A percentile compares a stretch with the other conserved stretches of the same genome.
phyloP scores from a whole-genome alignment of 2,797 vertebrate species.

The Discoglossus pictus region DNA sequence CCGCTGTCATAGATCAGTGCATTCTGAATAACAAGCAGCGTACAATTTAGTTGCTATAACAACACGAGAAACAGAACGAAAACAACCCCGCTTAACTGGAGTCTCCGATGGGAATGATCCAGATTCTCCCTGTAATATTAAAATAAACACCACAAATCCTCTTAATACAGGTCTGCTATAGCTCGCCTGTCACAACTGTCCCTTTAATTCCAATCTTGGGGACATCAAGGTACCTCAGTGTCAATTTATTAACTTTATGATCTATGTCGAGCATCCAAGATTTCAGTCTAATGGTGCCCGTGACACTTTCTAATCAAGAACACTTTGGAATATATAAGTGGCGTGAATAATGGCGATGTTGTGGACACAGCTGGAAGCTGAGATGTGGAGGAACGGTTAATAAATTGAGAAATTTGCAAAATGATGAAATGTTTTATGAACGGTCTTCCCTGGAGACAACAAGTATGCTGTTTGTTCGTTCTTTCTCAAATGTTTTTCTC shows the following conservation, averaged over 20 bases:
- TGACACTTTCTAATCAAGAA: constrained; percentile 20
- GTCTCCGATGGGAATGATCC: constrained; percentile 67
- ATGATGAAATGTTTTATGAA: too few species aligned
- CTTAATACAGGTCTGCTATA: constrained; percentile 40
- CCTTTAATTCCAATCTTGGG: constrained; percentile 39
- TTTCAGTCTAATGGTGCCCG: constrained; percentile 10
- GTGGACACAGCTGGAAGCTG: neutral
- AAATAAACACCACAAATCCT: constrained; percentile 52
- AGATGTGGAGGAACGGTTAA: too few species aligned
- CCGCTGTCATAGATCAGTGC: constrained; percentile 69
- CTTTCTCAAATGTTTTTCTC: too few species aligned
- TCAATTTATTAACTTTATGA: constrained; percentile 41
- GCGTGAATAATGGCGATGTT: neutral
- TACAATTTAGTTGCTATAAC: constrained; percentile 75
- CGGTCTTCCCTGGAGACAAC: too few species aligned
- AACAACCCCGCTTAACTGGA: constrained; percentile 61
- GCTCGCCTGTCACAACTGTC: constrained; percentile 34
- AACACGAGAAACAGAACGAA: constrained; percentile 73
- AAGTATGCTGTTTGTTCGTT: too few species aligned
- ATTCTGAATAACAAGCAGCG: constrained; percentile 77
- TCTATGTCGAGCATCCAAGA: constrained; percentile 8
- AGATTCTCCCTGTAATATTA: constrained; percentile 60
- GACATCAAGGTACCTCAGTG: constrained; percentile 21
- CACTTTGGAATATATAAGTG: constrained; percentile 9
- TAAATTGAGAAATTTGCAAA: neutral